phyloP scores from a whole-genome alignment of 2,888 invertebrate genomes.

The Poecilobothrus nobilitatus region DNA sequence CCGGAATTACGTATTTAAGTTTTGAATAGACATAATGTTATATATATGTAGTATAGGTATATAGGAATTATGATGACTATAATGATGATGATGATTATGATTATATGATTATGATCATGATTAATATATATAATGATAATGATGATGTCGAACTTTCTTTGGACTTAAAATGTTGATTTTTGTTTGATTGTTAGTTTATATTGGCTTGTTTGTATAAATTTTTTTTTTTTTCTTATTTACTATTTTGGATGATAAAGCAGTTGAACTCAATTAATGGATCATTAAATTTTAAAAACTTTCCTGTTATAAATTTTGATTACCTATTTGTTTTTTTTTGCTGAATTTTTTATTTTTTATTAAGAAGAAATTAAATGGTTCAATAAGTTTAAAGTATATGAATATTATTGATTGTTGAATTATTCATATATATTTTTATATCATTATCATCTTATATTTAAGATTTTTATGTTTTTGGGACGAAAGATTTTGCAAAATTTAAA shows the following conservation, averaged over 20 bases:
- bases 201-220: no score
- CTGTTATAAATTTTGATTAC: no score
- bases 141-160: background rate
- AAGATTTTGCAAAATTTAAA: no score
- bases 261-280: conserved; percentile 5
- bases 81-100: no score
- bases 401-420: background rate
- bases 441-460: no score
- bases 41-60: no score
- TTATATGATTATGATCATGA: no score
- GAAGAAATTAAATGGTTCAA: background rate
- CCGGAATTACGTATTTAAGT: background rate
- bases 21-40: background rate
- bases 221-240: no score
- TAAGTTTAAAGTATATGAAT: background rate
- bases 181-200: no score
- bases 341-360: background rate
- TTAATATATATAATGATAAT: background rate
- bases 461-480: no score
- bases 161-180: background rate
- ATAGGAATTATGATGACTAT: background rate
- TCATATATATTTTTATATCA: background rate
- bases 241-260: background rate
- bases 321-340: no score
- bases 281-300: background rate